Evolutionary conservation across 1,140 invertebrate species (phyloP), one percentile per base, ranked within the genome.

Genomic region (Aphaenogaster floridana): DNA sequence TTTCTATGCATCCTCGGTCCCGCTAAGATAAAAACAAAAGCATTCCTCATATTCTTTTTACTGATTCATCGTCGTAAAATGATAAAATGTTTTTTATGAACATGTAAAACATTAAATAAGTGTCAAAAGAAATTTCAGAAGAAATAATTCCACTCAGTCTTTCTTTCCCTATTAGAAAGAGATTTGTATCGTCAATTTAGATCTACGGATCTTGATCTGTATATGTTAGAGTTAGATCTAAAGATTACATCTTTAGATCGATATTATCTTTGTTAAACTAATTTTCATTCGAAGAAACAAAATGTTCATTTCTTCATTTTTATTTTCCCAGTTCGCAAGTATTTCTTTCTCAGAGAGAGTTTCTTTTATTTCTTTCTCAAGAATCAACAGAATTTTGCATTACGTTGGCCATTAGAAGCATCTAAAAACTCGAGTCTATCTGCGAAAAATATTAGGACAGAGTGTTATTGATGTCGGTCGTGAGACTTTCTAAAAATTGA

Each of bases 401-500:
- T 59, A 21, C 34, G n/a, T 28, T 39, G 7, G 1, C 9, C 28
- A 21, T 34, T 21, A 42, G 45, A 15, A 34, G 6, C 9, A 54
- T 34, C 21, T 5, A 36, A 72, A 80, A 21, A 74, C 42, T 48
- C 17, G 11, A 39, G 21, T 80, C 28, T 79, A 54, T 54, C 36
- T 4, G 13, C 39, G 54, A 61, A 61, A 36, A 61, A 84, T 76
- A 84, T 61, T 48, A 84, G 7, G 34, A 21, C 42, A 42, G 66
- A 45, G 17, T 48, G 42, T 84, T 76, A 61, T 61, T 48, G 42
- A 84, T 84, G 54, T 76, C 28, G 54, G 17, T 21, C 54, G n/a
- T 76, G 54, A 74, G 52, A 61, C 42, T 76, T 76, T 74, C n/a
- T 59, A 83, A 84, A 74, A 84, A 74, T 84, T 84, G 69, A 84